A percentile compares a stretch with the other conserved stretches of the same genome.
These are phyloP conservation scores for Pogonomyrmex californicus DNA, from an alignment of 1,140 invertebrate genomes.

Conservation along the genomic window DNA sequence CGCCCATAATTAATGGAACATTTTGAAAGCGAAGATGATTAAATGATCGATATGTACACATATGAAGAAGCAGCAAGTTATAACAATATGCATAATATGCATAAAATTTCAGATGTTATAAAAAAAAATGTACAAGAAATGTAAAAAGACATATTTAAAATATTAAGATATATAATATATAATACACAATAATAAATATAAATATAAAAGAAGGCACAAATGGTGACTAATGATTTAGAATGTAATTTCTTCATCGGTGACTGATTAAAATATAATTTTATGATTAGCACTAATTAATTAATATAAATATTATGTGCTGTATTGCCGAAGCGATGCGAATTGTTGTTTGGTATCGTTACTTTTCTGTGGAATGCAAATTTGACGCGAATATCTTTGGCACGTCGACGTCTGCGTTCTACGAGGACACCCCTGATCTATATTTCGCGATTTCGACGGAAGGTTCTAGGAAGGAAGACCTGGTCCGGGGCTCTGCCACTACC, in stretches of 20 bases:
- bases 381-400: constrained; percentile 39
- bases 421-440: constrained; percentile 37
- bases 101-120: not conserved
- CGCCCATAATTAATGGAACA: not conserved
- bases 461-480: constrained; percentile 27
- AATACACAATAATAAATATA: not conserved
- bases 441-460: constrained; percentile 20
- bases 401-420: not conserved
- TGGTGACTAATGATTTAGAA: not conserved
- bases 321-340: not conserved
- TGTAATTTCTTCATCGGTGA: not conserved
- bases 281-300: not conserved
- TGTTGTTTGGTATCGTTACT: not conserved
- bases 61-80: not conserved
- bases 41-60: not conserved
- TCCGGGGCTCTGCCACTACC: constrained; percentile 14
- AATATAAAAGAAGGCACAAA: not conserved
- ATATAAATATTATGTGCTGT: not conserved
- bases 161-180: not conserved
- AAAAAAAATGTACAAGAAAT: not conserved
- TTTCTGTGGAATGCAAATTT: constrained; percentile 23
- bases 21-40: not conserved
- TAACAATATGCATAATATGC: not conserved
- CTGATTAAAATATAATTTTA: not conserved
- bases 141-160: not conserved